Base-by-base conservation (phyloP, 2,797 vertebrate genomes). In the Sciaenops ocellatus region DNA sequence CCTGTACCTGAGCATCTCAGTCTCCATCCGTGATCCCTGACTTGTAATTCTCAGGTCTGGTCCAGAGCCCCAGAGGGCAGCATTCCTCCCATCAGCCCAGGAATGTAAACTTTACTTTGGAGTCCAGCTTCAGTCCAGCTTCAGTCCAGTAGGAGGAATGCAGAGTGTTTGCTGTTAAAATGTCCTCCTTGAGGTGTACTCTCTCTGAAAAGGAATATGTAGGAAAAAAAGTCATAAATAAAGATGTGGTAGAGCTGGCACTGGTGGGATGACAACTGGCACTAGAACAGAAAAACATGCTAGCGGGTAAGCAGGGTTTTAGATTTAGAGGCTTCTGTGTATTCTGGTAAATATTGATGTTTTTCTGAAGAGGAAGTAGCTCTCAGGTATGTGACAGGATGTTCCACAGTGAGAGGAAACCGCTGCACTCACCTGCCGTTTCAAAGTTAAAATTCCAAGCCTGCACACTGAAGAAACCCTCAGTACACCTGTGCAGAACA, bases 81-180 rank as follows among this genome's bases (percentile, higher is more conserved):
- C 88, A 85, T 91, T 90, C 89, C 85, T 86, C 79, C 50, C 81
- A 50, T 61, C 73, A 71, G 87, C 87, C 74, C 71, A 89, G 89
- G 94, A 96, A 95, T 95, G 95, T 90, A 88, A 95, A 93, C 95
- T 95, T 95, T 95, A 93, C 87, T 94, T 95, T 95, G 94, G 95
- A 95, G 80, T 86, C 56, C 66, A 76, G 55, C 62, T 80, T 67
- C 15, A 22, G 18, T 79, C 79, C 81, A 38, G 38, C 26, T 26
- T 38, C 34, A 38, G 34, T 9, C 34, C 34, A 82, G 78, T 70
- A 73, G 73, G 70, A 93, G 92, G 92, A 91, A 93, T 92, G 87
- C 69, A 69, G 41, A 74, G 80, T 90, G 84, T 89, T 90, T 88
- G 73, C 86, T 85, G 75, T 83, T 83, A 85, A 90, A 91, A 90